Conservation (phyloP, 2,888 invertebrate genomes). For the Ecliptopera silaceata region DNA sequence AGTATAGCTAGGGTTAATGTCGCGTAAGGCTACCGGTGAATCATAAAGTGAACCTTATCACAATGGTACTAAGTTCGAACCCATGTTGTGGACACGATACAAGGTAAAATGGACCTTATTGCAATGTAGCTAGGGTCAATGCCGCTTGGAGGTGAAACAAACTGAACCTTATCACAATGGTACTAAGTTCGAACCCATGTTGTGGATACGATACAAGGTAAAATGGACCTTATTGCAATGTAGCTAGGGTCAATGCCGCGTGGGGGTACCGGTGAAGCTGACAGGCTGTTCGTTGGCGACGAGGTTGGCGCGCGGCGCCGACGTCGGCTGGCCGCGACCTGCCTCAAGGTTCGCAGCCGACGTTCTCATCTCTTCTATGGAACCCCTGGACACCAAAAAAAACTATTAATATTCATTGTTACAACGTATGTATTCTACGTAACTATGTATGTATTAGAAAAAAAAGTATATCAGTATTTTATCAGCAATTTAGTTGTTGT, state of each 20-base stretch:
- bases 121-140: not conserved
- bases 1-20: too few species aligned
- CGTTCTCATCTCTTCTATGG: constrained; percentile 90
- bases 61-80: not conserved
- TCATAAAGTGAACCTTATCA: too few species aligned
- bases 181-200: too few species aligned
- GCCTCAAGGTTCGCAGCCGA: constrained; percentile 83
- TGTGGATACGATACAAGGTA: not conserved
- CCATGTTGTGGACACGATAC: not conserved
- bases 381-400: constrained; percentile 82
- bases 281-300: constrained; percentile 92
- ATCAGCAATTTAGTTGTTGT: too few species aligned
- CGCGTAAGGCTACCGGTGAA: too few species aligned
- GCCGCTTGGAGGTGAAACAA: too few species aligned
- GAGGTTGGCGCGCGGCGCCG: constrained; percentile 88
- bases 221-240: constrained; percentile 24
- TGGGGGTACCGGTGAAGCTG: constrained; percentile 87
- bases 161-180: too few species aligned
- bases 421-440: too few species aligned
- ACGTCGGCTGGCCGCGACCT: constrained; percentile 63
- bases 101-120: constrained; percentile 20
- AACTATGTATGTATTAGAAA: too few species aligned
- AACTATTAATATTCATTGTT: not conserved
- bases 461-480: too few species aligned
- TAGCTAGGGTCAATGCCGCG: constrained; percentile 58